Base-by-base conservation (phyloP, 2,797 vertebrate species). In the Sandelia bainsii region DNA sequence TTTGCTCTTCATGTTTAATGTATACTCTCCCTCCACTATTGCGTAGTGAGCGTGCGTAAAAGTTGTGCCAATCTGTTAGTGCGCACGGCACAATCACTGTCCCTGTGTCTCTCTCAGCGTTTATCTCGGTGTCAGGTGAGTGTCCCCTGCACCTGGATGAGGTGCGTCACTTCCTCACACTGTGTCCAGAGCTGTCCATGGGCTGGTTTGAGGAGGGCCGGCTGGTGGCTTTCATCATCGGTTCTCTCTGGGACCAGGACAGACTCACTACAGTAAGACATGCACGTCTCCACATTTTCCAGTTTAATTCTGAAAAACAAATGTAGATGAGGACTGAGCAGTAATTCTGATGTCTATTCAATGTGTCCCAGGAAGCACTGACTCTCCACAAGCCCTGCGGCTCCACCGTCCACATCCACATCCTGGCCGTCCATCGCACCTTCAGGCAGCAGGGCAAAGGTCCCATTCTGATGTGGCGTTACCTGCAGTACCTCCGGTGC, bases 161-260 rank as follows among this genome's bases (percentile, higher is more conserved):
- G 90, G 96, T 98, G 81, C 94, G 93, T 22, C 96, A 96, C 67
- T 99, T 99, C 62, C 95, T 99, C 79, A 96, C 95, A 7, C 91
- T 98, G 76, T 99, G 98, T 76, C 97, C 97, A 0, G 97, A 99
- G 91, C 91, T 98, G 39, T 99, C 98, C n/a, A 93, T 98, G 48
- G 98, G 97, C 83, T 99, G 97, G 97, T 96, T 99, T 42, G 96
- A 97, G 89, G 96, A 99, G 80, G 98, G 98, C 2, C 85, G 95
- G 1, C 95, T 98, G 0, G 96, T 97, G 72, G 97, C 97, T 0
- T 99, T 97, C 68, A 95, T 98, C 93, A 98, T 99, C 1, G 96
- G 97, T 58, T 99, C 97, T 0, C 93, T 97, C 22, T 99, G 98
- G 98, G 97, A 99, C 82, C 88, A 96, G 91, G 96, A 97, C 58